Conservation (phyloP, 1,140 invertebrate species). For the Hyphantria cunea region DNA sequence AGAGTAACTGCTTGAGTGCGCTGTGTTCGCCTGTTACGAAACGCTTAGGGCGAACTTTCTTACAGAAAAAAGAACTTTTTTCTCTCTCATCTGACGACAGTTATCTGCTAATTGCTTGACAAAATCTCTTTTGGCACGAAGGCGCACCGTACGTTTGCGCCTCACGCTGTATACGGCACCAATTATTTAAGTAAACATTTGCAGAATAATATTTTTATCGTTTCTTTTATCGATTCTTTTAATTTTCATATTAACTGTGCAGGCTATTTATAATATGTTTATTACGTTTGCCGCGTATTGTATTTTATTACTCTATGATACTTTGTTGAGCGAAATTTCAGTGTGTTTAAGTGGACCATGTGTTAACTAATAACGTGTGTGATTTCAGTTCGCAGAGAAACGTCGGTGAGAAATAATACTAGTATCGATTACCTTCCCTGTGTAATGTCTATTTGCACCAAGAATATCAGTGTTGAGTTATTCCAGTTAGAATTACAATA, state of each 20-base stretch:
- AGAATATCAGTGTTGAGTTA: conserved; percentile 57
- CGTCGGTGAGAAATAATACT: conserved; percentile 56
- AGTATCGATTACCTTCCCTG: conserved; percentile 65
- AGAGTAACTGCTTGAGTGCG: conserved; percentile 43
- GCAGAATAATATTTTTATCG: conserved; percentile 37
- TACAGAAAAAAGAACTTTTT: conserved; percentile 56
- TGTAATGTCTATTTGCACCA: conserved; percentile 58
- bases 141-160: conserved; percentile 36
- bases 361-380: conserved; percentile 43
- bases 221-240: conserved; percentile 38
- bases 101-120: conserved; percentile 58
- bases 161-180: conserved; percentile 29
- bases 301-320: conserved; percentile 44
- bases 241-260: conserved; percentile 39
- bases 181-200: conserved; percentile 57
- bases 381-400: conserved; percentile 56
- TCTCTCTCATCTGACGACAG: conserved; percentile 53
- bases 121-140: conserved; percentile 61
- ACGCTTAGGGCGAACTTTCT: conserved; percentile 50
- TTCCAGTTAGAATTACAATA: conserved; percentile 62
- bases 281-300: conserved; percentile 1
- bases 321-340: conserved; percentile 38
- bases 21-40: conserved; percentile 46
- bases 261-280: conserved; percentile 23
- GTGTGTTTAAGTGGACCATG: conserved; percentile 43